Base-by-base conservation (phyloP, 2,113 vertebrate species). In the Pristiophorus japonicus region DNA sequence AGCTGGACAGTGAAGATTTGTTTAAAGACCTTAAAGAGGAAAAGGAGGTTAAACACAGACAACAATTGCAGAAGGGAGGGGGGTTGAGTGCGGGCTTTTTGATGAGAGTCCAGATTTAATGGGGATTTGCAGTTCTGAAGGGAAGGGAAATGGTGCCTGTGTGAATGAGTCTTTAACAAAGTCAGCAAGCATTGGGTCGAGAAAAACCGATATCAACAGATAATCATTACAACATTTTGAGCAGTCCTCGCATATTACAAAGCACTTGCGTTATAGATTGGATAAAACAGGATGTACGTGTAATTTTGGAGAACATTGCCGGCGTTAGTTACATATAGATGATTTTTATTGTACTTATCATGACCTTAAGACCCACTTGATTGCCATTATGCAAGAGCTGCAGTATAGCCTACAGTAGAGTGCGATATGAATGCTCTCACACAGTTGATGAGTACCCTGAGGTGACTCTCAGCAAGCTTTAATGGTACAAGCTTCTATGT, bases 271-370 rank as follows among this genome's bases (percentile, higher is more conserved):
- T 62, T 92, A 38, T 22, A 38, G 34, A 92, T 92, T 92, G n/a
- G 38, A 94, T 70, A 70, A 70, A 51, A 94, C 51, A 94, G 45
- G 65, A 70, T 45, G 66, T 3, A 34, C 30, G 63, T 22, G n/a
- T 66, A 94, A 94, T 94, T 94, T 94, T 70, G 42, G 66, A 94
- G 66, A 51, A 27, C 45, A 92, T 92, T 66, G 38, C 66, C 22
- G 63, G 66, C 66, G 47, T 91, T 92, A 62, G 59, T 94, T 45
- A 66, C 62, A 66, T 93, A 12, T 27, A 45, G 62, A 67, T 94
- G 92, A 2, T 30, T 70, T 94, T 73, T 67, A 94, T 70, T 94
- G 38, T 45, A 47, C n/a, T 66, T 94, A 90, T 90, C 38, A 16
- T 51, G 66, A 94, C 73, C 93, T 94, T 70, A 70, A 45, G 66